Evolutionary conservation across 2,113 vertebrate genomes (phyloP).

Genomic region (Octodon degus): DNA sequence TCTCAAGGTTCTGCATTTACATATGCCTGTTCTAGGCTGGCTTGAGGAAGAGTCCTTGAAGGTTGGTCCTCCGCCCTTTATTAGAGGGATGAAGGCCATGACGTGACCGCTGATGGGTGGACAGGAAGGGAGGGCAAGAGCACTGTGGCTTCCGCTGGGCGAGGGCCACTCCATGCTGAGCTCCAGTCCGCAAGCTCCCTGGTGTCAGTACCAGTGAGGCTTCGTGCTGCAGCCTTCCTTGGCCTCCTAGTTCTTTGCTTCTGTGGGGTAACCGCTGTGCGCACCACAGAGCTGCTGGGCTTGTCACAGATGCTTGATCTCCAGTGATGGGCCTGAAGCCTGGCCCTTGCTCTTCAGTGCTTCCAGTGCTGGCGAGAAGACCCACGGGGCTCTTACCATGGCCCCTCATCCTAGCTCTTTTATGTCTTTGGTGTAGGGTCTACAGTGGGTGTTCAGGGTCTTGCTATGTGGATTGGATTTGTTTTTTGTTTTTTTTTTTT

Average conservation of each 20-base stretch:
- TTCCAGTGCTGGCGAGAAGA: not conserved
- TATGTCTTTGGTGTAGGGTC: too few relatives aligned
- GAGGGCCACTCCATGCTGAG: not conserved
- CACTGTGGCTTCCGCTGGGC: not conserved
- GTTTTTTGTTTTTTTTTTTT: too few relatives aligned
- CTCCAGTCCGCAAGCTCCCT: not conserved
- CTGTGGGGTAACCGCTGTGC: not conserved
- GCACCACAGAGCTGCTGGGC: not conserved
- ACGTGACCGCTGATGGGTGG: not conserved
- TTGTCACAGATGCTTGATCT: not conserved
- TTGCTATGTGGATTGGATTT: too few relatives aligned
- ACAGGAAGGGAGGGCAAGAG: not conserved
- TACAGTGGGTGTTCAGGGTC: too few relatives aligned
- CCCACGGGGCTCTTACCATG: not conserved
- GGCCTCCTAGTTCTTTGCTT: not conserved
- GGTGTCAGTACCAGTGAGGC: not conserved
- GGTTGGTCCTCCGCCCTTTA: not conserved
- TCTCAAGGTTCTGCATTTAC: fast-evolving
- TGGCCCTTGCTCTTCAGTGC: not conserved
- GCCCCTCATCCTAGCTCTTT: not conserved
- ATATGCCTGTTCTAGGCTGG: not conserved
- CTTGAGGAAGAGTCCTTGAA: not conserved
- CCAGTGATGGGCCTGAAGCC: too few relatives aligned
- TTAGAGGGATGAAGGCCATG: not conserved
- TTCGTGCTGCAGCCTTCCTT: not conserved